Conservation (phyloP, 2,797 vertebrate genomes). For the Enteromius mattozi region DNA sequence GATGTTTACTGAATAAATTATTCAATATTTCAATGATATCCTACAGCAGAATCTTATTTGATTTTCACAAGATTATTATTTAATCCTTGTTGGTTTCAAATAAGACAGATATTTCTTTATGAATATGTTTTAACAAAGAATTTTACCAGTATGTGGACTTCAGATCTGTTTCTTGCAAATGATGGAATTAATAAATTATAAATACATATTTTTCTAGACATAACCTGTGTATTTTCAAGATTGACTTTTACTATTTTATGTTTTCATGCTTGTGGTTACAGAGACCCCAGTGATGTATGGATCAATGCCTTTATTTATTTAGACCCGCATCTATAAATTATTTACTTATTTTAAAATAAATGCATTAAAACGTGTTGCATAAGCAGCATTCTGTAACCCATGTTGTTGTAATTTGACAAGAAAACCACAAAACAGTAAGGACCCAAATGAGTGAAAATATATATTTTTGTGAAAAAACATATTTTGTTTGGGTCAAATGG, state of each 20-base stretch:
- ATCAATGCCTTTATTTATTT: neutral
- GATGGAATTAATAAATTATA: neutral
- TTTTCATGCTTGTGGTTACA: neutral
- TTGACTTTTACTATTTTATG: neutral
- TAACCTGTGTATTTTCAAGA: neutral
- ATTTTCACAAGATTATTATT: neutral
- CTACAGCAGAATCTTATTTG: neutral
- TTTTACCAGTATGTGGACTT: neutral
- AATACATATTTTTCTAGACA: neutral
- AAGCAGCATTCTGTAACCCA: no score
- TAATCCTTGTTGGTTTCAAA: neutral
- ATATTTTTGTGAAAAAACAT: neutral
- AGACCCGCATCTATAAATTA: neutral
- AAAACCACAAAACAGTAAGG: neutral
- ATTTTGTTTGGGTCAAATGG: neutral
- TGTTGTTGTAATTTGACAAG: neutral
- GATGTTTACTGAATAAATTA: neutral
- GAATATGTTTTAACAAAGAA: neutral
- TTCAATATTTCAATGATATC: neutral
- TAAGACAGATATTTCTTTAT: neutral
- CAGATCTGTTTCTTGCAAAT: neutral
- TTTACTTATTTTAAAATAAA: neutral
- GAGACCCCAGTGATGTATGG: neutral
- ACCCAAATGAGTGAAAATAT: neutral
- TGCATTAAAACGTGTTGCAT: neutral